Conservation (phyloP, 2,888 invertebrate species). For the Linyphia triangularis region DNA sequence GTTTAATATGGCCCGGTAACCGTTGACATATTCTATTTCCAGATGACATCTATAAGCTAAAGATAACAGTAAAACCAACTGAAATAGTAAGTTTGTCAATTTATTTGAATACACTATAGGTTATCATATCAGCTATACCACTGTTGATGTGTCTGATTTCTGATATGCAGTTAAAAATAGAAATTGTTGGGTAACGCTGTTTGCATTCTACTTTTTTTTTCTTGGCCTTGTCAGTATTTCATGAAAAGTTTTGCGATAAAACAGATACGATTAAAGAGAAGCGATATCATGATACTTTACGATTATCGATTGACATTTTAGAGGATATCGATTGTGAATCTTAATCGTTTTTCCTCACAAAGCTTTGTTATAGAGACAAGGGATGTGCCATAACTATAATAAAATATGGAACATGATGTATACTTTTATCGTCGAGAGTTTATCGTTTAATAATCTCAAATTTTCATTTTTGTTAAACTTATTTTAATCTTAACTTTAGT, state of each 20-base stretch:
- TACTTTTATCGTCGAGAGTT: background rate
- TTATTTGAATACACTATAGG: conserved; percentile 65
- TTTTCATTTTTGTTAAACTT: background rate
- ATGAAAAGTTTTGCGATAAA: conserved; percentile 48
- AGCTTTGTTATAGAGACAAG: background rate
- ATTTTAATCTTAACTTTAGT: background rate
- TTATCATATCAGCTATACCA: conserved; percentile 49
- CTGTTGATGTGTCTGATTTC: conserved; percentile 55
- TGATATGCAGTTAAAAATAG: conserved; percentile 63
- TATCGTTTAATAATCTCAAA: background rate
- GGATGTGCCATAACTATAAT: background rate
- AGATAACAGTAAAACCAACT: conserved; percentile 49
- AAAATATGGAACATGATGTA: background rate
- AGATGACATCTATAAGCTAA: conserved; percentile 25
- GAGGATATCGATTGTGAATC: background rate
- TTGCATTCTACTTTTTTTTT: conserved; percentile 33
- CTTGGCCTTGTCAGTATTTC: conserved; percentile 15
- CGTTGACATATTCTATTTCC: conserved; percentile 24
- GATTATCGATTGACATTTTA: conserved; percentile 39
- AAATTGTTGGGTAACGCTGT: conserved; percentile 28
- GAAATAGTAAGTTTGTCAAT: conserved; percentile 53
- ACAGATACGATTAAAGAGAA: conserved; percentile 22
- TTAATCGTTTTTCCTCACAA: conserved; percentile 8
- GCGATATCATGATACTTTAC: conserved; percentile 17
- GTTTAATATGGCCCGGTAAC: no score